Percentiles rank a stretch among this genome's conserved stretches.
Conservation (phyloP, 1,140 invertebrate genomes). For the Ostrea denselamellosa region DNA sequence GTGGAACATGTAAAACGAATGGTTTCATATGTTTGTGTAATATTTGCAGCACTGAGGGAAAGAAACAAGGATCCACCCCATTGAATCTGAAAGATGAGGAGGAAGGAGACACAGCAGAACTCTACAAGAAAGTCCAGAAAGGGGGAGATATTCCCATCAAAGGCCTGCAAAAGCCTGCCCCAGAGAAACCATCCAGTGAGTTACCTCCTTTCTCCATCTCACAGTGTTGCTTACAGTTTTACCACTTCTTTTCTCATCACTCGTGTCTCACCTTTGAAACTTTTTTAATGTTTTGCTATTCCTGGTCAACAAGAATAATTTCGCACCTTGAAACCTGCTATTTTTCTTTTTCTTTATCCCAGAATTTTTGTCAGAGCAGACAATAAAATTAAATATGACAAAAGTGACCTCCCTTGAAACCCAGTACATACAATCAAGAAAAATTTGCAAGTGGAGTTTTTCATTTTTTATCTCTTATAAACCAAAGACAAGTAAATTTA, state of each 20-base stretch:
- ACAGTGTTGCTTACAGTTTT: not conserved
- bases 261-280: not conserved
- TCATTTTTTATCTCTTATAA: not conserved
- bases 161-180: conserved; percentile 84
- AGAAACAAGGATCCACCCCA: conserved; percentile 45
- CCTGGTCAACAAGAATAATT: not conserved
- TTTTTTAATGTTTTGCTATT: conserved; percentile 1
- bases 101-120: conserved; percentile 86
- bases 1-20: not conserved
- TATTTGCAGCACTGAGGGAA: conserved; percentile 67
- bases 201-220: not conserved
- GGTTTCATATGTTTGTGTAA: not conserved
- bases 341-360: not conserved
- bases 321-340: not conserved
- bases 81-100: conserved; percentile 53
- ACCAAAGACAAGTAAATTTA: not conserved
- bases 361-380: not conserved
- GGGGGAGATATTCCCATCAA: conserved; percentile 87
- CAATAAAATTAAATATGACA: no score
- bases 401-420: no score
- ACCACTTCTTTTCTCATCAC: not conserved
- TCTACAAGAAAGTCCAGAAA: conserved; percentile 91
- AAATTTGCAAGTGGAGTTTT: no score
- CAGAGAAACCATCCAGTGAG: conserved; percentile 81
- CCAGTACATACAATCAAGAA: no score